phyloP scores from a whole-genome alignment of 2,888 invertebrate genomes.

The Dusona sp. region DNA sequence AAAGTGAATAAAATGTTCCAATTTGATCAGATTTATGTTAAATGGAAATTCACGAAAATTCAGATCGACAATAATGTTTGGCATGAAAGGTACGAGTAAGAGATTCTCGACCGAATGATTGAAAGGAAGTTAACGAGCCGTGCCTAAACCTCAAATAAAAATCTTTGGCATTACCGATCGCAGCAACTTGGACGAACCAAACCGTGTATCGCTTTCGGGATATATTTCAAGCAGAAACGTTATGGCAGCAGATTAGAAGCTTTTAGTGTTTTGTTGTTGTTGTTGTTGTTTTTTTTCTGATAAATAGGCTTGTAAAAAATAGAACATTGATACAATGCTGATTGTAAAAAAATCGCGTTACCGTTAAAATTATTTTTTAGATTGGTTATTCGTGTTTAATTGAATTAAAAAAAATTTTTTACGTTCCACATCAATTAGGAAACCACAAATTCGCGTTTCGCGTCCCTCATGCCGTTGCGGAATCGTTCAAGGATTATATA shows the following conservation, averaged over 20 bases:
- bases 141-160: slow-evolving; percentile 51
- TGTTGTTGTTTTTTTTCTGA: slow-evolving; percentile 10
- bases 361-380: slow-evolving; percentile 27
- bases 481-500: slow-evolving; percentile 29
- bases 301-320: slow-evolving; percentile 36
- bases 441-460: slow-evolving; percentile 44
- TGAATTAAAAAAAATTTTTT: too few relatives aligned
- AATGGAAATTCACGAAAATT: background rate
- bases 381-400: slow-evolving; percentile 33
- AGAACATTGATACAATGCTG: slow-evolving; percentile 46
- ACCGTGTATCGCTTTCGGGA: slow-evolving; percentile 61
- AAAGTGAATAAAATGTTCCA: too few relatives aligned
- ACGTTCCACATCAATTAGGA: slow-evolving; percentile 10
- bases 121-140: slow-evolving; percentile 25
- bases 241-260: slow-evolving; percentile 63
- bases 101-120: background rate
- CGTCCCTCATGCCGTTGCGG: slow-evolving; percentile 61
- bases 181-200: slow-evolving; percentile 62
- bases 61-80: background rate
- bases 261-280: slow-evolving; percentile 45
- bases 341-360: slow-evolving; percentile 23
- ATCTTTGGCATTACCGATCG: slow-evolving; percentile 60
- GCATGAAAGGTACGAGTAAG: background rate
- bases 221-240: slow-evolving; percentile 63
- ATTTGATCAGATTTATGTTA: background rate